A percentile compares a stretch with the other conserved stretches of the same genome.
Conservation (phyloP, 2,113 vertebrate genomes). For the Lepus americanus region DNA sequence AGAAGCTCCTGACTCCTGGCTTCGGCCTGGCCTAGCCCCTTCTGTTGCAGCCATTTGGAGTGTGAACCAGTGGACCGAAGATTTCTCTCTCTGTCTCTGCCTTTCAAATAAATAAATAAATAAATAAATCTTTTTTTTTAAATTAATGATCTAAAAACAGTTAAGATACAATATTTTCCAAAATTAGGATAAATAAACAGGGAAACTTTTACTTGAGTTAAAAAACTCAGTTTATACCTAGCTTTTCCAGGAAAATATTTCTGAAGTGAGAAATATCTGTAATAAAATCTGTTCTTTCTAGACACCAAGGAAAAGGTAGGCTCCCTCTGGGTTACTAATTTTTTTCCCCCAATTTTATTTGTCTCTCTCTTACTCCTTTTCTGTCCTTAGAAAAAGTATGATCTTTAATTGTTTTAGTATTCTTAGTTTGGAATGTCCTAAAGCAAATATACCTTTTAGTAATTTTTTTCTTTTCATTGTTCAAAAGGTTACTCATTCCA, state of each 20-base stretch:
- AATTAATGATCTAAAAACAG: constrained; percentile 55
- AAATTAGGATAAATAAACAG: constrained; percentile 49
- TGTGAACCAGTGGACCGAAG: too few relatives aligned
- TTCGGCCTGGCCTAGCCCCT: too few relatives aligned
- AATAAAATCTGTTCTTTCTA: constrained; percentile 55
- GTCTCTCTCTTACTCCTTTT: background rate
- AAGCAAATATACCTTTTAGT: constrained; percentile 15
- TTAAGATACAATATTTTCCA: constrained; percentile 49
- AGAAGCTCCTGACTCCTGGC: too few relatives aligned
- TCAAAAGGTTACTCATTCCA: constrained; percentile 23
- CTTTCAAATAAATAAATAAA: too few relatives aligned
- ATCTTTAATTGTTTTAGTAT: constrained; percentile 19
- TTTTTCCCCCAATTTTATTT: background rate
- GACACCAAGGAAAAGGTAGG: background rate
- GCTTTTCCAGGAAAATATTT: background rate
- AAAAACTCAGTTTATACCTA: constrained; percentile 20
- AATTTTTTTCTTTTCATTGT: constrained; percentile 52
- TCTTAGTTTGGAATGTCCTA: constrained; percentile 48
- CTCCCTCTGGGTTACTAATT: background rate
- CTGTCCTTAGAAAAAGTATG: constrained; percentile 4
- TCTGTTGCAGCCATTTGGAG: too few relatives aligned
- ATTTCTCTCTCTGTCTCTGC: too few relatives aligned
- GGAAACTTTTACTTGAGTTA: constrained; percentile 42
- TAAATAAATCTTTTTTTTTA: background rate
- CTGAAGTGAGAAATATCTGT: background rate